A percentile compares a stretch with the other conserved stretches of the same genome.
Evolutionary conservation across 2,888 invertebrate genomes (phyloP).

Genomic region (Germaria angustata): DNA sequence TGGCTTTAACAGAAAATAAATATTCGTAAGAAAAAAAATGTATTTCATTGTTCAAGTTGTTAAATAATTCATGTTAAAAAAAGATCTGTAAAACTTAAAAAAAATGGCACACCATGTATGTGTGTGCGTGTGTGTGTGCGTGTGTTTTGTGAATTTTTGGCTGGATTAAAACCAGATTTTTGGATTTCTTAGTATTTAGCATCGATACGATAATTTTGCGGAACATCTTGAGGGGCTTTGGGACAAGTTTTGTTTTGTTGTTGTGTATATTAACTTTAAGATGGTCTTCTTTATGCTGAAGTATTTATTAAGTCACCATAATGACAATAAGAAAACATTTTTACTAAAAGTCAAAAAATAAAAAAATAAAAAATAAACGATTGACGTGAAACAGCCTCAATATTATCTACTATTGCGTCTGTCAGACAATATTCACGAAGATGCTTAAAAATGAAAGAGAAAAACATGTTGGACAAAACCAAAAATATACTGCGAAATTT

Average conservation of each 20-base stretch:
- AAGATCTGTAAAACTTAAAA: not conserved
- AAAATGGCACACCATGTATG: not conserved
- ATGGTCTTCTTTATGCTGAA: slow-evolving; percentile 44
- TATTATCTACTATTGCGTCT: not conserved
- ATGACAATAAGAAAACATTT: slow-evolving; percentile 1
- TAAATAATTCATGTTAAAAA: slow-evolving; percentile 15
- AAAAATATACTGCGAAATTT: not conserved
- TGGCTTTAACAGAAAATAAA: not conserved
- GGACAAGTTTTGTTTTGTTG: not conserved
- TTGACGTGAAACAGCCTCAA: not conserved
- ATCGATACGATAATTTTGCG: slow-evolving; percentile 74
- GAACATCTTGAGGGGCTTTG: slow-evolving; percentile 46
- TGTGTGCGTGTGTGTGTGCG: not conserved
- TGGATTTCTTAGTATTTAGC: slow-evolving; percentile 71
- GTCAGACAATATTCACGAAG: slow-evolving; percentile 1
- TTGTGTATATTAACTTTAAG: slow-evolving; percentile 14
- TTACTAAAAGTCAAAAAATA: slow-evolving; percentile 14
- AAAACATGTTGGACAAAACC: slow-evolving; percentile 31
- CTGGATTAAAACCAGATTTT: slow-evolving; percentile 67
- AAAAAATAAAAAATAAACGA: slow-evolving; percentile 15
- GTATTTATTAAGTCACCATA: slow-evolving; percentile 50
- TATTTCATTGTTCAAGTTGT: not conserved
- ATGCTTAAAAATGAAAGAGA: slow-evolving; percentile 23
- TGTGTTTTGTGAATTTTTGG: slow-evolving; percentile 2
- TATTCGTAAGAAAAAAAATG: not conserved